These are phyloP conservation scores for Dolichomitus sp. DNA, from an alignment of 2,888 invertebrate genomes.

Conservation along the genomic window DNA sequence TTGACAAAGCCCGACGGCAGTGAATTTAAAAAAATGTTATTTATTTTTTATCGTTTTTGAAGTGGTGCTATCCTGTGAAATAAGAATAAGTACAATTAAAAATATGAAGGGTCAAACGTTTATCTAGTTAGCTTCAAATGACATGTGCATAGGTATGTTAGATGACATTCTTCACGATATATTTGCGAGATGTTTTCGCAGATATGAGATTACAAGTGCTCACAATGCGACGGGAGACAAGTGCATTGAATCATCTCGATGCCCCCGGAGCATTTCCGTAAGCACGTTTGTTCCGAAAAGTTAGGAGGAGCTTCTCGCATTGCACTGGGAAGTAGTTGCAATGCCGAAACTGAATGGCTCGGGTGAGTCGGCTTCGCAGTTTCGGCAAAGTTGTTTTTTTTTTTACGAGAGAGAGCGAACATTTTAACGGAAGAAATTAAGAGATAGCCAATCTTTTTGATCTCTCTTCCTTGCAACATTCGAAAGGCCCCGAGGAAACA, in stretches of 20 bases:
- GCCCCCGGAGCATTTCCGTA: conserved; percentile 19
- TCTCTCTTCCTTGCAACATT: not conserved
- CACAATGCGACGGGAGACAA: not conserved
- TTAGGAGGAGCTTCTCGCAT: conserved; percentile 22
- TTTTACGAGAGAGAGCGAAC: not conserved
- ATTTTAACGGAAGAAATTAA: not conserved
- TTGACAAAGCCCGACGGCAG: too few species aligned
- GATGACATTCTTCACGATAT: conserved; percentile 29
- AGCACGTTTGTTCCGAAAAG: conserved; percentile 49
- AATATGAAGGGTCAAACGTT: too few species aligned
- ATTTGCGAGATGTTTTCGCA: conserved; percentile 33
- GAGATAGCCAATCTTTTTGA: conserved; percentile 28
- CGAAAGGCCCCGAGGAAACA: conserved; percentile 10
- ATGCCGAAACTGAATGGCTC: conserved; percentile 20
- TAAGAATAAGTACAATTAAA: too few species aligned
- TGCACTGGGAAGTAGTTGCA: not conserved
- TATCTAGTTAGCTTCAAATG: not conserved
- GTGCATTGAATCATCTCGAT: conserved; percentile 6
- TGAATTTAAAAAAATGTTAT: too few species aligned
- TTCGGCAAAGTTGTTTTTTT: conserved; percentile 40
- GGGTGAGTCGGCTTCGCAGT: conserved; percentile 30
- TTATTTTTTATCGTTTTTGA: too few species aligned
- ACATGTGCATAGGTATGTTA: not conserved
- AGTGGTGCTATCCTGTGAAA: too few species aligned
- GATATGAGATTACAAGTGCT: conserved; percentile 29